Conservation (phyloP, 2,888 invertebrate genomes). For the Palloptera scutellata region DNA sequence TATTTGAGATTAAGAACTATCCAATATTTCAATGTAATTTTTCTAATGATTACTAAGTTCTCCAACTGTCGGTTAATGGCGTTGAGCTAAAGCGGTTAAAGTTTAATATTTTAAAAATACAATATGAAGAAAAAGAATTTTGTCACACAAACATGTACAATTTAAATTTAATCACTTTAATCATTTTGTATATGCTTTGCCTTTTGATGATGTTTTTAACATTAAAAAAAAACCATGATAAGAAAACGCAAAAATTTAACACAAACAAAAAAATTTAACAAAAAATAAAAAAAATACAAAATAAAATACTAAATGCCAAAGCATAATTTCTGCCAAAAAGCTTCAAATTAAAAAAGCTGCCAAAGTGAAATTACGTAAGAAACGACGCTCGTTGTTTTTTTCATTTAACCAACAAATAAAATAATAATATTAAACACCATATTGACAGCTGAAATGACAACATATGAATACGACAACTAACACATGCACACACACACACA, state of each 20-base stretch:
- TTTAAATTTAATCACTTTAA: too few species aligned
- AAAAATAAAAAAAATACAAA: not conserved
- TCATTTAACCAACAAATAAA: not conserved
- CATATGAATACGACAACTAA: not conserved
- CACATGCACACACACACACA: conserved; percentile 2
- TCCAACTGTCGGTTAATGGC: too few species aligned
- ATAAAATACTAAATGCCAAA: too few species aligned
- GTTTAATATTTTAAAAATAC: too few species aligned
- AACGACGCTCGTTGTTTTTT: not conserved
- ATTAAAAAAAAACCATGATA: conserved; percentile 11
- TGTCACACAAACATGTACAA: conserved; percentile 11
- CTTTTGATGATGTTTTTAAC: too few species aligned
- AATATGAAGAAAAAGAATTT: conserved; percentile 13
- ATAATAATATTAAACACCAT: not conserved
- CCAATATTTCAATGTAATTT: too few species aligned
- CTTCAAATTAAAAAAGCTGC: not conserved
- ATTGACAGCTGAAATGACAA: conserved; percentile 27
- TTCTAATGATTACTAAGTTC: too few species aligned
- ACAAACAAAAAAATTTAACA: not conserved
- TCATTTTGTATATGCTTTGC: too few species aligned
- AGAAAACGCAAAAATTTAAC: conserved; percentile 7
- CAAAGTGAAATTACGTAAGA: conserved; percentile 30
- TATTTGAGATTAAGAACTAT: too few species aligned
- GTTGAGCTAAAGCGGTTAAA: too few species aligned
- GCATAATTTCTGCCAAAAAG: not conserved